phyloP scores from a whole-genome alignment of 2,888 invertebrate species.

The Seladonia tumulorum region DNA sequence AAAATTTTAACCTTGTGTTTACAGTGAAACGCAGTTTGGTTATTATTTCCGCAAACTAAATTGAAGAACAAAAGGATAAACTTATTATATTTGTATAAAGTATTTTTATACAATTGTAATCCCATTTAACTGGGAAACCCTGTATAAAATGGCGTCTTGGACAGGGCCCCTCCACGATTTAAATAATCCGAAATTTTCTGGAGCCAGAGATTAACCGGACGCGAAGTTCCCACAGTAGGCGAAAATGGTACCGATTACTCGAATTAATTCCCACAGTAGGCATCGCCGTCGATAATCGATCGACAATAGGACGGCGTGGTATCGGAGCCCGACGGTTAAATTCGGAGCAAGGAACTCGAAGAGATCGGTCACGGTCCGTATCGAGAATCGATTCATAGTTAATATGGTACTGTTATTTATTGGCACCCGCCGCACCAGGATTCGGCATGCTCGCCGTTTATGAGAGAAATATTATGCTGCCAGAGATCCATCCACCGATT shows the following conservation, averaged over 20 bases:
- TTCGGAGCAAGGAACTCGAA: slow-evolving; percentile 31
- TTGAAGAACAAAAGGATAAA: too few relatives aligned
- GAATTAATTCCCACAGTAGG: slow-evolving; percentile 70
- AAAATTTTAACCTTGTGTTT: too few relatives aligned
- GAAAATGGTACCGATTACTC: slow-evolving; percentile 13
- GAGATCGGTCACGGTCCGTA: slow-evolving; percentile 54
- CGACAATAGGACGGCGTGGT: slow-evolving; percentile 45
- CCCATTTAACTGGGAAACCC: too few relatives aligned
- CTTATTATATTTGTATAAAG: too few relatives aligned
- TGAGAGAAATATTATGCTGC: slow-evolving; percentile 69
- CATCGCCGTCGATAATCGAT: slow-evolving; percentile 65
- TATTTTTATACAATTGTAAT: too few relatives aligned
- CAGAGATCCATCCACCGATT: slow-evolving; percentile 75
- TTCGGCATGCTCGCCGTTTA: slow-evolving; percentile 69
- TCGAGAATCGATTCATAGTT: slow-evolving; percentile 30
- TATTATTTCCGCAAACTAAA: too few relatives aligned
- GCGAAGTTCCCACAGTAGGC: slow-evolving; percentile 39
- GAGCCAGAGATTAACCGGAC: not conserved
- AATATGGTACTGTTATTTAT: slow-evolving; percentile 68
- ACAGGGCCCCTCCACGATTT: not conserved
- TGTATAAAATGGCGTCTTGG: too few relatives aligned
- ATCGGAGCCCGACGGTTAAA: slow-evolving; percentile 28
- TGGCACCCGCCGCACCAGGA: slow-evolving; percentile 59
- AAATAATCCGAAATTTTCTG: not conserved
- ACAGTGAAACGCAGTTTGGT: too few relatives aligned